phyloP scores from a whole-genome alignment of 2,797 vertebrate genomes.

The Dallia pectoralis region DNA sequence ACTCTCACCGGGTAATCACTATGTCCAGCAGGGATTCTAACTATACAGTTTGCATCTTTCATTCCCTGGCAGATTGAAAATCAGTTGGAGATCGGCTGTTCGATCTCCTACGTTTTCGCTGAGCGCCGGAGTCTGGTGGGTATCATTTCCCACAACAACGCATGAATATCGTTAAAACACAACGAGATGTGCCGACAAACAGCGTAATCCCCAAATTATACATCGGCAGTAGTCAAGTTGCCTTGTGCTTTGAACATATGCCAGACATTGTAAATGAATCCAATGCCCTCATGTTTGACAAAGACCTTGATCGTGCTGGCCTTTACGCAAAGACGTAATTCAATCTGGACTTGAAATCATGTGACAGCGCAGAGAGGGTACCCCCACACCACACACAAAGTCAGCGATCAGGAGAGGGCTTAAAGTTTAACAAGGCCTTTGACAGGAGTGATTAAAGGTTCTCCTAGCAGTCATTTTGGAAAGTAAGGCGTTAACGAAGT shows the following conservation, averaged over 20 bases:
- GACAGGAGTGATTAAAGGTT: not conserved
- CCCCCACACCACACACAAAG: not conserved
- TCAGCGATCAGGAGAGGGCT: not conserved
- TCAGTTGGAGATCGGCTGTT: conserved; percentile 63
- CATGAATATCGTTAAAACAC: not conserved
- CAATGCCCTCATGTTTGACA: not conserved
- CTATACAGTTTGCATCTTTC: not conserved
- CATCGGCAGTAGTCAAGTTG: not conserved
- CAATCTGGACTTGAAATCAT: not conserved
- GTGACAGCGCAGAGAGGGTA: not conserved
- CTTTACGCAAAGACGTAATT: not conserved
- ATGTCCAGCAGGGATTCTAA: not conserved
- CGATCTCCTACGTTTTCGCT: conserved; percentile 56
- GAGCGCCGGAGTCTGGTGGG: conserved; percentile 61
- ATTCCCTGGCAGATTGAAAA: conserved; percentile 58
- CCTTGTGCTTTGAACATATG: not conserved
- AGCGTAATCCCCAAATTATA: conserved; percentile 2
- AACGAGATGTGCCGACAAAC: not conserved
- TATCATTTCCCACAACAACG: not conserved
- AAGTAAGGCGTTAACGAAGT: not conserved
- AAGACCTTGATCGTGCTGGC: not conserved
- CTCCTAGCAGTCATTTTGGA: not conserved
- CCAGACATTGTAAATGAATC: not conserved
- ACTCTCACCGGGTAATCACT: not conserved
- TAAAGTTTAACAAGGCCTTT: not conserved